Conservation (phyloP, 2,797 vertebrate species). For the Tympanoctomys barrerae region DNA sequence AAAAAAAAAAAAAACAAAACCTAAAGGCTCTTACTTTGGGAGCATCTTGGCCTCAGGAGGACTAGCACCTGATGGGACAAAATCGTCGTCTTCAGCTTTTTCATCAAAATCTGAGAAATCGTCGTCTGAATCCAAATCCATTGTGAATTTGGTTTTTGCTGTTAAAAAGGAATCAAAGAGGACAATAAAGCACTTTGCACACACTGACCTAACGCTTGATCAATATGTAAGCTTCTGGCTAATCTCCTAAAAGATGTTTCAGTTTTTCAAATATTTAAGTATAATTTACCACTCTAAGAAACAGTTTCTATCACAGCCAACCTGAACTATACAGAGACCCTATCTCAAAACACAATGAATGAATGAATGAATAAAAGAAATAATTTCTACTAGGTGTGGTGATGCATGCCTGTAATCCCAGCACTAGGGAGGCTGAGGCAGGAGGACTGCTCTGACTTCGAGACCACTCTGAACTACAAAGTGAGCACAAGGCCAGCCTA, state of each 20-base stretch:
- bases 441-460: not conserved
- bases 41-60: constrained; percentile 78
- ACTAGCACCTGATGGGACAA: constrained; percentile 71
- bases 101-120: constrained; percentile 77
- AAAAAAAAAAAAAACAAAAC: too few relatives aligned
- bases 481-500: not conserved
- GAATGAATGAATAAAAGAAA: too few relatives aligned
- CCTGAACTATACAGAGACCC: not conserved
- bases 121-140: constrained; percentile 85
- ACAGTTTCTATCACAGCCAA: not conserved
- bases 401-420: not conserved
- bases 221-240: constrained; percentile 26
- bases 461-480: not conserved
- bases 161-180: constrained; percentile 66
- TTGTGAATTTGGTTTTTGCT: constrained; percentile 85
- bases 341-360: not conserved
- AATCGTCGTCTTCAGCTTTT: constrained; percentile 70
- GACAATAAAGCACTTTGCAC: not conserved
- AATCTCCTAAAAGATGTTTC: constrained; percentile 51
- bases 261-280: constrained; percentile 37
- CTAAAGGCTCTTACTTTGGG: constrained; percentile 84
- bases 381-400: not conserved
- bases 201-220: constrained; percentile 4
- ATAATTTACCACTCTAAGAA: constrained; percentile 12
- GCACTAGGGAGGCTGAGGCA: not conserved